Base-by-base conservation (phyloP, 2,888 invertebrate species). In the Dilophus febrilis region DNA sequence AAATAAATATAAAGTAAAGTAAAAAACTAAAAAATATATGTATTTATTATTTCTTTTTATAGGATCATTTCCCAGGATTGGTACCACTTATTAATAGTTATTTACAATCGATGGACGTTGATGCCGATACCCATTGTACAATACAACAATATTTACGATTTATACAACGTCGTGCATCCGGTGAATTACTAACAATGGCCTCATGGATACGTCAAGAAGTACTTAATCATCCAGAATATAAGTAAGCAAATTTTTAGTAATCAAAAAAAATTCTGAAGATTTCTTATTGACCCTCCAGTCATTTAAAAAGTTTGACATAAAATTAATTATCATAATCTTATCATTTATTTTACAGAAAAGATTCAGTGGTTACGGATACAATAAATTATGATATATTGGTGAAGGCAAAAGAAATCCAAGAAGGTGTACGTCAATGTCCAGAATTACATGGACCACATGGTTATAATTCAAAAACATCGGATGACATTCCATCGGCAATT, bases 41-140 rank as follows among this genome's bases (percentile, higher is more conserved):
- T 6, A 6, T 22, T 22, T 22, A 22, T 6, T 22, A 22, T 6
- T 6, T 22, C 8, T 6, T 22, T 22, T 22, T 22, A 6, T 22
- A 22, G 22, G 22, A 22, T 22, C 5, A 4, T 6, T 99, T 97
- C 66, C 92, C 94, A 18, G 98, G 98, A 0, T 68, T 99, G 51
- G 77, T 95, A 48, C 87, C 94, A 4, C 66, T 99, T 50, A 90
- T 98, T 45, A 84, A 90, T 58, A 87, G 84, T 51, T 98, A 92
- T 64, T 68, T 98, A 51, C 82, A 83, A 48, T 85, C 84, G 44
- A 88, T 95, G 77, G 95, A 98, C 60, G 86, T 95, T 37, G 98
- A 98, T 65, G 91, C 94, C 2, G 97, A 97, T 62, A 97, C 95
- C 31, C 86, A 90, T 60, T 97, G 97, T 65, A 91, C 92, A 8